Evolutionary conservation across 2,888 invertebrate genomes (phyloP), one percentile per base, ranked within the genome.

Genomic region (Ennomos fuscantarius): DNA sequence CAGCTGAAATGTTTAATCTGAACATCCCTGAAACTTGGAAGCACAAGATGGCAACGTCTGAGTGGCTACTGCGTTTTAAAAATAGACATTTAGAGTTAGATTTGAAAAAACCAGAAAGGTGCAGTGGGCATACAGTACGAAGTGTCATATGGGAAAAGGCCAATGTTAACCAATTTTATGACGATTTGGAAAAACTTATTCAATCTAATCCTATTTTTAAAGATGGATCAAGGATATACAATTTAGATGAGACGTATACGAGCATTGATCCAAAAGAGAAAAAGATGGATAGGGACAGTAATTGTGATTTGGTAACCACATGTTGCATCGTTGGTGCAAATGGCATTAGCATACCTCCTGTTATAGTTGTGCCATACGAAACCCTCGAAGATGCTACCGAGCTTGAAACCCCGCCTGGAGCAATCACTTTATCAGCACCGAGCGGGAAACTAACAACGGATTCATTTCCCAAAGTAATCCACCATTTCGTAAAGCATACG

Each of bases 211-310:
- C 36, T 8, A n/a, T 24, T 10, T 12, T 53, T 1, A n/a, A 42
- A 48, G 32, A 44, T 8, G 31, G 40, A 8, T 37, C 40, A n/a
- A 44, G 58, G 9, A 48, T 53, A 35, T 58, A 35, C 10, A 49
- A 44, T n/a, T 44, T 58, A 33, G 53, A 53, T 43, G 58, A 58
- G 49, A 40, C 33, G 9, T 49, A 53, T 12, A 36, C 33, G 15
- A 44, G 11, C 35, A 6, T 3, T 24, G 2, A 55, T 12, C 33
- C 33, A 8, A 24, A 9, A 0, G 1, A 8, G 0, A 33, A 34
- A 9, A 32, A 6, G 1, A 12, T 24, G 1, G 13, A 31, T n/a
- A 48, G 8, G 12, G 36, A 49, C 9, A 47, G 11, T 6, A 40
- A 12, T 8, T n/a, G 2, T 8, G 40, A 40, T 31, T 13, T 53